Conservation (phyloP, 2,888 invertebrate genomes). For the Dromius quadrimaculatus region DNA sequence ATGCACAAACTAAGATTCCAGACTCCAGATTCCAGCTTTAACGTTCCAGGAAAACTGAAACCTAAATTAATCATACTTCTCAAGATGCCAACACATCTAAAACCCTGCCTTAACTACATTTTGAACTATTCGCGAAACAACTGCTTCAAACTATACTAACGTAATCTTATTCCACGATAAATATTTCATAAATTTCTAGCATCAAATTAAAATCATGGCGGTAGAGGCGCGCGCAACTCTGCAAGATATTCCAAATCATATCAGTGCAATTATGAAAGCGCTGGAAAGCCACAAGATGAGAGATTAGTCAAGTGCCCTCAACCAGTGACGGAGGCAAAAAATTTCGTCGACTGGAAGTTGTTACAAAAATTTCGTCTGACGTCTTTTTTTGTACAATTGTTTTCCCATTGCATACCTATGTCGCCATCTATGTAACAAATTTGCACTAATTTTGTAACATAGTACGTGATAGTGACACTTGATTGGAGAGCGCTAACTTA, state of each 20-base stretch:
- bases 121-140: slow-evolving; percentile 33
- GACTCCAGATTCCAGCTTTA: too few relatives aligned
- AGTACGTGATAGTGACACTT: too few relatives aligned
- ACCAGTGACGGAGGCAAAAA: slow-evolving; percentile 9
- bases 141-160: slow-evolving; percentile 33
- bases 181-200: slow-evolving; percentile 42
- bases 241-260: slow-evolving; percentile 37
- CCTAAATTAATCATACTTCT: slow-evolving; percentile 31
- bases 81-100: slow-evolving; percentile 33
- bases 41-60: slow-evolving; percentile 8
- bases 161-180: slow-evolving; percentile 37
- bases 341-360: too few relatives aligned
- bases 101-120: slow-evolving; percentile 27
- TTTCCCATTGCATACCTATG: too few relatives aligned
- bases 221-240: neutral
- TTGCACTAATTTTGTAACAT: too few relatives aligned
- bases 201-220: slow-evolving; percentile 38
- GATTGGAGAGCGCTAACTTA: too few relatives aligned
- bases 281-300: slow-evolving; percentile 36
- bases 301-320: slow-evolving; percentile 38
- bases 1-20: slow-evolving; percentile 13
- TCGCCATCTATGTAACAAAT: too few relatives aligned
- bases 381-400: too few relatives aligned
- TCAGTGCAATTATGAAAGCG: slow-evolving; percentile 41
- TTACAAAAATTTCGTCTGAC: too few relatives aligned